A percentile compares a stretch with the other conserved stretches of the same genome.
Evolutionary conservation across 2,113 vertebrate species (phyloP).

Genomic region (Aldabrachelys gigantea): DNA sequence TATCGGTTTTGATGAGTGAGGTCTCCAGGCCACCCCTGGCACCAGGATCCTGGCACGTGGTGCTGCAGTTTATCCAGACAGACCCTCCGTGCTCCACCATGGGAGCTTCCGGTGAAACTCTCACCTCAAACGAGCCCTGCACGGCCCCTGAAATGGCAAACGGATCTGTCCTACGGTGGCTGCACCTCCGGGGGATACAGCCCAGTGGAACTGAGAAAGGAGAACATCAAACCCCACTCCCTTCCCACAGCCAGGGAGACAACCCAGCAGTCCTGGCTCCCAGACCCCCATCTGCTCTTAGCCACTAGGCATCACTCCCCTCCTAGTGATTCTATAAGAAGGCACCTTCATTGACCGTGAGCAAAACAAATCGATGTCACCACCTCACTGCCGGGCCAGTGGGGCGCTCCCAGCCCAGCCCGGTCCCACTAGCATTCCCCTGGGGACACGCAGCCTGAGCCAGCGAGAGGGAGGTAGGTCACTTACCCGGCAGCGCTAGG

Average conservation of each 20-base stretch:
- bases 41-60: not conserved
- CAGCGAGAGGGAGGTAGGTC: not conserved
- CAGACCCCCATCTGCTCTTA: too few relatives aligned
- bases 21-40: not conserved
- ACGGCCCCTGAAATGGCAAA: not conserved
- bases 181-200: too few relatives aligned
- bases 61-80: slow-evolving; percentile 65
- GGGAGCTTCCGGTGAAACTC: not conserved
- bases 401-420: too few relatives aligned
- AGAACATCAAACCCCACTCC: not conserved
- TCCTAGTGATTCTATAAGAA: not conserved
- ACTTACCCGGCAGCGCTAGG: not conserved
- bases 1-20: accelerated
- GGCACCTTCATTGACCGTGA: not conserved
- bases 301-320: too few relatives aligned
- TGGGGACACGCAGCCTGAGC: not conserved
- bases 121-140: slow-evolving; percentile 11
- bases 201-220: too few relatives aligned
- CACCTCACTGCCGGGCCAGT: too few relatives aligned
- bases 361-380: too few relatives aligned
- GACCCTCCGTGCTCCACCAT: slow-evolving; percentile 34
- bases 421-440: too few relatives aligned
- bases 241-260: too few relatives aligned
- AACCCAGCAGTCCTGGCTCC: too few relatives aligned
- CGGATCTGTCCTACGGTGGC: too few relatives aligned